A percentile compares a stretch with the other conserved stretches of the same genome.
These are phyloP conservation scores for Pseudoips prasinana DNA, from an alignment of 2,888 invertebrate genomes.

Conservation along the genomic window DNA sequence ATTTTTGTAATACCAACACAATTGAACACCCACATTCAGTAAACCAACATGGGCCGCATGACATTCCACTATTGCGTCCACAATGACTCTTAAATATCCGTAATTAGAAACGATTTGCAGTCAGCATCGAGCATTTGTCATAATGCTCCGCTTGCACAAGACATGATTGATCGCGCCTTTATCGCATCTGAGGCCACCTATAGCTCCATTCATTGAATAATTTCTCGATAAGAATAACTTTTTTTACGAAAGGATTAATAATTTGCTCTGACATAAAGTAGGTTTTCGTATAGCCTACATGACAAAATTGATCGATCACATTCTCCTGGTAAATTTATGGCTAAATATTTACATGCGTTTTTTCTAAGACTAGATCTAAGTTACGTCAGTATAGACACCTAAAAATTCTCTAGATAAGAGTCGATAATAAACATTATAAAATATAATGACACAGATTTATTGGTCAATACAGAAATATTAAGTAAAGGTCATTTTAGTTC, in stretches of 20 bases:
- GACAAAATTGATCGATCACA: slow-evolving; percentile 45
- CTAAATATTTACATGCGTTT: slow-evolving; percentile 36
- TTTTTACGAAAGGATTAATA: slow-evolving; percentile 65
- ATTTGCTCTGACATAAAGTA: slow-evolving; percentile 46
- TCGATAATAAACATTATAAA: slow-evolving; percentile 30
- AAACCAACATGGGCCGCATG: slow-evolving; percentile 46
- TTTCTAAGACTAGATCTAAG: slow-evolving; percentile 6
- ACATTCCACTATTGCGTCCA: slow-evolving; percentile 48
- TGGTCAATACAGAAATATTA: slow-evolving; percentile 27
- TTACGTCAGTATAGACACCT: slow-evolving; percentile 9
- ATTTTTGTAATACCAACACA: slow-evolving; percentile 10
- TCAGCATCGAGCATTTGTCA: slow-evolving; percentile 59
- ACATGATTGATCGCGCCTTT: slow-evolving; percentile 63
- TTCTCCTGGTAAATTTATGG: slow-evolving; percentile 33
- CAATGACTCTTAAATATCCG: slow-evolving; percentile 75
- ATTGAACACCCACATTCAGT: slow-evolving; percentile 41
- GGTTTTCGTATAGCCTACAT: slow-evolving; percentile 38
- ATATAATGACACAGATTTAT: slow-evolving; percentile 42
- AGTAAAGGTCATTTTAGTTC: slow-evolving; percentile 30
- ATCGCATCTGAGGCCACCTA: slow-evolving; percentile 36
- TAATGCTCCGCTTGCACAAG: slow-evolving; percentile 62
- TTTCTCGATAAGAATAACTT: slow-evolving; percentile 48
- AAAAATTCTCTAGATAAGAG: slow-evolving; percentile 37
- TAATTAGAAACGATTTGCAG: slow-evolving; percentile 76
- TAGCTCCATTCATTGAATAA: slow-evolving; percentile 48